A percentile compares a stretch with the other conserved stretches of the same genome.
Evolutionary conservation across 2,113 vertebrate genomes (phyloP).

Genomic region (Turnix velox): DNA sequence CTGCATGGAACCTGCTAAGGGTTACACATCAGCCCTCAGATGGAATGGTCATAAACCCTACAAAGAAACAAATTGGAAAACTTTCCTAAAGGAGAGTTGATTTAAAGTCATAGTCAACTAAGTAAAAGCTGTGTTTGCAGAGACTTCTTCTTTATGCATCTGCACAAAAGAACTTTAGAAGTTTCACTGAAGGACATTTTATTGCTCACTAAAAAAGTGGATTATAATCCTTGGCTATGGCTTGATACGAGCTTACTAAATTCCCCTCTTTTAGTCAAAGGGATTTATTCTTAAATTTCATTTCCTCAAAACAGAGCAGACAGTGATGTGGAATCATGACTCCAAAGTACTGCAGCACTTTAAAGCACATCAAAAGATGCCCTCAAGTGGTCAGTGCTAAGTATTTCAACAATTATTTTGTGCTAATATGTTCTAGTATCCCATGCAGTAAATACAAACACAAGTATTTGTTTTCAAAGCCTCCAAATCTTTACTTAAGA

Average conservation of each 20-base stretch:
- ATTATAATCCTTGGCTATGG: background rate
- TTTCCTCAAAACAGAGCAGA: background rate
- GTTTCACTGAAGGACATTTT: background rate
- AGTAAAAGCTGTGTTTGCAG: background rate
- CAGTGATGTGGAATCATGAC: background rate
- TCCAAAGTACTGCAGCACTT: background rate
- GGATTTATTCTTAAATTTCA: background rate
- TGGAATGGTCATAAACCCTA: background rate
- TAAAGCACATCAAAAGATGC: slow-evolving; percentile 29
- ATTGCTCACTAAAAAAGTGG: background rate
- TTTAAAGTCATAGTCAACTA: background rate
- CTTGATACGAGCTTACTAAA: background rate
- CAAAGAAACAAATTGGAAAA: background rate
- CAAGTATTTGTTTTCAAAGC: background rate
- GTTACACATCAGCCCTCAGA: background rate
- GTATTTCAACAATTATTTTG: background rate
- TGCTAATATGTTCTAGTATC: background rate
- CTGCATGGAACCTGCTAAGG: background rate
- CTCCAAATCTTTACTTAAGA: background rate
- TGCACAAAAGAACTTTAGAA: background rate
- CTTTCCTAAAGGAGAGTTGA: background rate
- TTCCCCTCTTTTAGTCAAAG: background rate
- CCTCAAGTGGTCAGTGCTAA: slow-evolving; percentile 32
- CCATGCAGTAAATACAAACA: background rate
- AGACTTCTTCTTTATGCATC: background rate